These are phyloP conservation scores for Aphelocoma californica DNA, from an alignment of 2,797 vertebrate genomes.

Conservation along the genomic window DNA sequence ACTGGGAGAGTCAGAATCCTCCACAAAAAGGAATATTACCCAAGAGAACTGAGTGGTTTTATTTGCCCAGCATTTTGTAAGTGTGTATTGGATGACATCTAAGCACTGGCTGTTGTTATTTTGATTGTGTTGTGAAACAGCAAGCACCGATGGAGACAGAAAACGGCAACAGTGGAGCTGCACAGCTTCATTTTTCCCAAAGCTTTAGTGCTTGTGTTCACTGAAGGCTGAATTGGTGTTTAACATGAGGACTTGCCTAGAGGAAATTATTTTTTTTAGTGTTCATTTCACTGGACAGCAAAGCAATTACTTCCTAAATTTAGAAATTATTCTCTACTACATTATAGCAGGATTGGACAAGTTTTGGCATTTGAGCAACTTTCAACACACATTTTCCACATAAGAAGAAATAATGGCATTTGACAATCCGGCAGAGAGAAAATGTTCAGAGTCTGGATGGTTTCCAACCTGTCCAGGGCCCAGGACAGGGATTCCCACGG, in stretches of 20 bases:
- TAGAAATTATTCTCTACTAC: background rate
- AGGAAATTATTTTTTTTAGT: background rate
- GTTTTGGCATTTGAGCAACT: constrained; percentile 10
- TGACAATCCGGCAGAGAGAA: background rate
- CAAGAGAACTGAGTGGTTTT: background rate
- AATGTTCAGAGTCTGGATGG: background rate
- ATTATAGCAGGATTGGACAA: background rate
- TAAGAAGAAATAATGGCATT: background rate
- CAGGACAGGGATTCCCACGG: background rate
- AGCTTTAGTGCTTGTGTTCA: background rate
- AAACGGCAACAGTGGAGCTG: background rate
- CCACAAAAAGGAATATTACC: background rate
- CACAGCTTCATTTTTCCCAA: background rate
- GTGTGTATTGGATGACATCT: background rate
- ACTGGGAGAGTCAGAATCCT: background rate
- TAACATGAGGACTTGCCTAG: background rate
- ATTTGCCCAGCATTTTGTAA: background rate
- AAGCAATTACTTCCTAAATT: constrained; percentile 41
- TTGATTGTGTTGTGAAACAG: background rate
- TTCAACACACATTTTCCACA: background rate
- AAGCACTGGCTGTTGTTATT: background rate
- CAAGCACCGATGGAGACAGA: background rate
- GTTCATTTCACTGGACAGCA: constrained; percentile 12
- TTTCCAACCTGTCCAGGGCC: background rate
- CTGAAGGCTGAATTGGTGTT: background rate